Percentiles rank a stretch among this genome's conserved stretches.
Evolutionary conservation across 2,888 invertebrate species (phyloP).

Genomic region (Caenorhabditis sp.): DNA sequence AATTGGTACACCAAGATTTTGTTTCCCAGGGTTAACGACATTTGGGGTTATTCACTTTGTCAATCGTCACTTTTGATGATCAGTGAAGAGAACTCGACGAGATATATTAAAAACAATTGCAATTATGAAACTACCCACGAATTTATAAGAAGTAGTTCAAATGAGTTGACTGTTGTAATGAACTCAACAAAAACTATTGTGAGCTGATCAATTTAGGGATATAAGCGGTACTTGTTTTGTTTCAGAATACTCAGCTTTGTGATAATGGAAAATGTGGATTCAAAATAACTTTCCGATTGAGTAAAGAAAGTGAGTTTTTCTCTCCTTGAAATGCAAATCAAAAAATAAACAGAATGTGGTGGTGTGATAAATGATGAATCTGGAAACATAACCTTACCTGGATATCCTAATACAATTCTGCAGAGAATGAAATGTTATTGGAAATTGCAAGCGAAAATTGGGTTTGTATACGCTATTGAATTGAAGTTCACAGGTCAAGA

Average conservation of each 20-base stretch:
- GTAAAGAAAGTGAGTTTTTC: slow-evolving; percentile 47
- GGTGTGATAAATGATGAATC: slow-evolving; percentile 54
- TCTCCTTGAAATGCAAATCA: not conserved
- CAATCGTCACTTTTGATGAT: not conserved
- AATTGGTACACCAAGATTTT: too few species aligned
- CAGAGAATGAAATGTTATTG: slow-evolving; percentile 57
- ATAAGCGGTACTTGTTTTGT: too few species aligned
- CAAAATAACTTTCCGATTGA: slow-evolving; percentile 51
- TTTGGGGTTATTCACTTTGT: too few species aligned
- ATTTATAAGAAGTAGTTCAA: slow-evolving; percentile 19
- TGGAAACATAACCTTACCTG: slow-evolving; percentile 56
- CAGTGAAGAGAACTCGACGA: slow-evolving; percentile 68
- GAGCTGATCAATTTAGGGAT: too few species aligned
- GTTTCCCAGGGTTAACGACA: too few species aligned
- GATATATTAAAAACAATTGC: slow-evolving; percentile 69
- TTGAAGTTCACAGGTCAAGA: slow-evolving; percentile 50
- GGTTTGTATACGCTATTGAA: slow-evolving; percentile 48
- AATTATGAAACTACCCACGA: too few species aligned
- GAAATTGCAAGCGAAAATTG: slow-evolving; percentile 61
- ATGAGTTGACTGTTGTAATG: too few species aligned
- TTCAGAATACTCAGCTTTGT: slow-evolving; percentile 27
- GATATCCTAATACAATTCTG: slow-evolving; percentile 50
- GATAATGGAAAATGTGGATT: slow-evolving; percentile 64
- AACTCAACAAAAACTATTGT: too few species aligned
- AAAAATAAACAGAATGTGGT: slow-evolving; percentile 54